Base-by-base conservation (phyloP, 2,888 invertebrate species). In the Tenthredo distinguenda region DNA sequence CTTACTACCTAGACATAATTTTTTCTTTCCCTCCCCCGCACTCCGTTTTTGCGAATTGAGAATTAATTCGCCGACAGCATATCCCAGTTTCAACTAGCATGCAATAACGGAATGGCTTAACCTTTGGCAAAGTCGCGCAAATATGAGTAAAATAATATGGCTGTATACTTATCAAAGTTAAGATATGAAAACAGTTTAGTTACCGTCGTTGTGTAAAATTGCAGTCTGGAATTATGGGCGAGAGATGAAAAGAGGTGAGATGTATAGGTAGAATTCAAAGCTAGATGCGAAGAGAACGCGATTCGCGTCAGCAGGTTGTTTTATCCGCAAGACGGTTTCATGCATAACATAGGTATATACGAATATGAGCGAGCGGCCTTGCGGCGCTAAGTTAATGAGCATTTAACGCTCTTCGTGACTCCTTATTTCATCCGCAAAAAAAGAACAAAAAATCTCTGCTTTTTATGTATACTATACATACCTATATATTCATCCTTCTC, bases 181-280 rank as follows among this genome's bases (percentile, higher is more conserved):
- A 74, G 12, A 10, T 74, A 47, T 47, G 21, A 40, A n/a, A 74
- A 74, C 74, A 74, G 74, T 74, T 74, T 74, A 12, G 74, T 74
- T 74, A 74, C 26, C 43, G 74, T 9, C 10, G 10, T 43, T 15
- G 43, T 40, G 74, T 21, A 26, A 74, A 47, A 74, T 18, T 68
- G 3, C 18, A 68, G 34, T 68, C 68, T 68, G 18, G 34, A 26
- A 47, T 47, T 47, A 62, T 62, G 4, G 47, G 1, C 10, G 40
- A 74, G 26, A 74, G 43, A 26, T 43, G 43, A 74, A 47, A 21
- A 74, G 21, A 12, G 6, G n/a, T 10, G 26, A 40, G 43, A 21
- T 26, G 5, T 34, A 34, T 68, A 15, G 31, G 10, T 74, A 47
- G 31, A 21, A 40, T 18, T 43, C 10, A 74, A 26, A 21, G 12